Evolutionary conservation across 2,113 vertebrate species (phyloP).

Genomic region (Brachirus orientalis): DNA sequence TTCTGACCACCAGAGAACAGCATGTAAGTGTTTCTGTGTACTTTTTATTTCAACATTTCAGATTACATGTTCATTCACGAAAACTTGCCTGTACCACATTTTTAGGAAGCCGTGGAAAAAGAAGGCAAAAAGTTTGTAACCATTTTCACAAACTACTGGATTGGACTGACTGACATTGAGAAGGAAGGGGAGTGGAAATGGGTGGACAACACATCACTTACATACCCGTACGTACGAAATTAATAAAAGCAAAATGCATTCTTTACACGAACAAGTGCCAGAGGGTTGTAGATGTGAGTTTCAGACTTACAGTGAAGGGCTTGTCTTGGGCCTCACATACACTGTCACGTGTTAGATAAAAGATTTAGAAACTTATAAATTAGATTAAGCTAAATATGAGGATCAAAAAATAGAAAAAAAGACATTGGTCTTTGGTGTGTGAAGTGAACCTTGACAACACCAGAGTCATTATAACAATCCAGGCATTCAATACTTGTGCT

Average conservation of each 20-base stretch:
- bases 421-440: background rate
- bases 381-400: background rate
- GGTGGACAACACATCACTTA: slow-evolving; percentile 16
- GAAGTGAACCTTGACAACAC: too few relatives aligned
- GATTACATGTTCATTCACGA: background rate
- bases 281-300: too few relatives aligned
- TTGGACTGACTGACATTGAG: slow-evolving; percentile 36
- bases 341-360: too few relatives aligned
- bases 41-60: background rate
- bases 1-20: too few relatives aligned
- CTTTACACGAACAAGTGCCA: background rate
- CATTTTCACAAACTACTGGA: slow-evolving; percentile 20
- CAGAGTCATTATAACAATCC: too few relatives aligned
- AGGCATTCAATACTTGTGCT: too few relatives aligned
- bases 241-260: background rate
- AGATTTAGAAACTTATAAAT: background rate
- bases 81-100: background rate
- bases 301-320: too few relatives aligned
- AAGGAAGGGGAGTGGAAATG: slow-evolving; percentile 36
- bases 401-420: background rate
- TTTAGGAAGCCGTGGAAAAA: slow-evolving; percentile 37
- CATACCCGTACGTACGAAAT: slow-evolving; percentile 11
- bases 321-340: too few relatives aligned
- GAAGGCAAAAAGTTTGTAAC: slow-evolving; percentile 14
- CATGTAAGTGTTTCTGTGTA: slow-evolving; percentile 14